These are phyloP conservation scores for Holacanthella duospinosa DNA, from an alignment of 2,888 invertebrate genomes.

Conservation along the genomic window DNA sequence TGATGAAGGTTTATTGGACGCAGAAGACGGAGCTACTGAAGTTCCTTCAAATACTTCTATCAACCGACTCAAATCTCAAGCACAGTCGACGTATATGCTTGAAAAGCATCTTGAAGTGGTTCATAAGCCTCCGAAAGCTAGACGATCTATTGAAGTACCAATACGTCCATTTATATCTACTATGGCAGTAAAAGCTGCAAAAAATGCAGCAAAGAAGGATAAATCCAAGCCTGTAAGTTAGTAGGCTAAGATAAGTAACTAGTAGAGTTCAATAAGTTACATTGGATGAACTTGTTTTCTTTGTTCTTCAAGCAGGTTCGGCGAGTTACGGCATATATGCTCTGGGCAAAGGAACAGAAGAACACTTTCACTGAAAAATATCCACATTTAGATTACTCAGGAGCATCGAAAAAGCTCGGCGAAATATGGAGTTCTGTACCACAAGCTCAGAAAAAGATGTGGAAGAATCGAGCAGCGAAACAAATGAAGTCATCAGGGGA, in stretches of 20 bases:
- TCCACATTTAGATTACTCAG: conserved; percentile 55
- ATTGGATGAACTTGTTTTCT: background rate
- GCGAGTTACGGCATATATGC: conserved; percentile 76
- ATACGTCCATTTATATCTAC: background rate
- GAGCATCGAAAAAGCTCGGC: conserved; percentile 70
- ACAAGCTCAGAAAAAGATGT: conserved; percentile 44
- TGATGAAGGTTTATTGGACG: conserved; percentile 30
- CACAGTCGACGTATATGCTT: conserved; percentile 56
- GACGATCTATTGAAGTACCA: background rate
- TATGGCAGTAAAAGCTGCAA: background rate
- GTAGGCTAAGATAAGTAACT: background rate
- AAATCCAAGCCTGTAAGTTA: background rate
- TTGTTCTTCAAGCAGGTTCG: conserved; percentile 47
- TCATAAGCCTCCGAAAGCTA: background rate
- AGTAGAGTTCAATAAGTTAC: conserved; percentile 42
- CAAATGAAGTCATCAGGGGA: conserved; percentile 37
- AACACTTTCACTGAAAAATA: conserved; percentile 54
- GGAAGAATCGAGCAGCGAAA: conserved; percentile 41
- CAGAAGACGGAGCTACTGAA: conserved; percentile 32
- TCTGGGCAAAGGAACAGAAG: conserved; percentile 73
- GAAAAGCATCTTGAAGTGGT: conserved; percentile 60
- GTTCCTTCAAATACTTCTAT: conserved; percentile 14
- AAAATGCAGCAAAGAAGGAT: background rate
- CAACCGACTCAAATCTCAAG: conserved; percentile 35
- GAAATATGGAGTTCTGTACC: conserved; percentile 78